phyloP scores from a whole-genome alignment of 2,113 vertebrate genomes.

The Dasypus novemcinctus region DNA sequence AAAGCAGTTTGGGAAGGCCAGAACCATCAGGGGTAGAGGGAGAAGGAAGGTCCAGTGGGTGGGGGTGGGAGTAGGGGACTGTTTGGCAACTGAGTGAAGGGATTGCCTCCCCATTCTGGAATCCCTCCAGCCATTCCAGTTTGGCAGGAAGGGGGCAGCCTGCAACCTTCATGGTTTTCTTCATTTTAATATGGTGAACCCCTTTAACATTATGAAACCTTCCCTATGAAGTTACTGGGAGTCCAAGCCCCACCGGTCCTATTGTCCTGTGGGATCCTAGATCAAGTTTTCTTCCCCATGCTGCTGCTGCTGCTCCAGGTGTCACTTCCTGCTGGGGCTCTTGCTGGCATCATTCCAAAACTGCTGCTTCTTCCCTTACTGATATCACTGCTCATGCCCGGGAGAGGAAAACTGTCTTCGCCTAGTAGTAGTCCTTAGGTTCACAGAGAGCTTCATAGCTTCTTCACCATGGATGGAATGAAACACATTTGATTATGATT shows the following conservation, averaged over 20 bases:
- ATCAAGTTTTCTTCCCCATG: neutral
- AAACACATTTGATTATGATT: neutral
- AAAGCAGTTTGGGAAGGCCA: slow-evolving; percentile 70
- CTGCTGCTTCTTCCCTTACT: neutral
- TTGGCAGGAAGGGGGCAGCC: slow-evolving; percentile 79
- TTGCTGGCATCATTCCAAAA: neutral
- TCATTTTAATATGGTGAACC: neutral
- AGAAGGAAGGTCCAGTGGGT: slow-evolving; percentile 51
- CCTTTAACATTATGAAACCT: neutral
- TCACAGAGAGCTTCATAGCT: neutral
- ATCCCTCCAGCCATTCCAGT: slow-evolving; percentile 72
- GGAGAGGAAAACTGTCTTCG: neutral
- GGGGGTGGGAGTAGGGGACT: slow-evolving; percentile 22
- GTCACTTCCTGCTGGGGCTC: neutral
- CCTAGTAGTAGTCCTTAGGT: neutral
- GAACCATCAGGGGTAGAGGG: slow-evolving; percentile 57
- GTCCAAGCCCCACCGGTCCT: fast-evolving
- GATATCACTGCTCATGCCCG: neutral
- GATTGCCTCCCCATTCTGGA: slow-evolving; percentile 71
- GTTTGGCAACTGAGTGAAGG: slow-evolving; percentile 78
- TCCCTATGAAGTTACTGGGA: neutral
- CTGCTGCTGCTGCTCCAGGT: neutral
- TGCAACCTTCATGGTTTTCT: slow-evolving; percentile 25
- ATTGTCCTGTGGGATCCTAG: neutral
- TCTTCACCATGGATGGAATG: neutral